Conservation (phyloP, 2,797 vertebrate genomes). For the Arnoldichthys spilopterus region DNA sequence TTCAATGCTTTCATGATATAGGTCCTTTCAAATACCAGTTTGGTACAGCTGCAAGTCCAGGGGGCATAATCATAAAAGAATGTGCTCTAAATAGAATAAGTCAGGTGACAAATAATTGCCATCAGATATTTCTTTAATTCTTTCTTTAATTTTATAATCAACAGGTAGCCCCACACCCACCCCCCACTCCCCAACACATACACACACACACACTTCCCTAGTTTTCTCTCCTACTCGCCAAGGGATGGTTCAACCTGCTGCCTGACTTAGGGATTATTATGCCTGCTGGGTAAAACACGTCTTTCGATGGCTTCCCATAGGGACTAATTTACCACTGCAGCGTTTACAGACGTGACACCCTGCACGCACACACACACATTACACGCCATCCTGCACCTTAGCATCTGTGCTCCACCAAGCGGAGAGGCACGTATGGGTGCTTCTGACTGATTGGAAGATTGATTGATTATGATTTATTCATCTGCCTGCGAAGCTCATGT, state of each 20-base stretch:
- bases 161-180: conserved; percentile 8
- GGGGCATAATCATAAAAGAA: too few relatives aligned
- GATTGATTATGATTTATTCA: conserved; percentile 69
- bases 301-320: conserved; percentile 56
- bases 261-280: conserved; percentile 56
- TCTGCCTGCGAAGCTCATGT: conserved; percentile 53
- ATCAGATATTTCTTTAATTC: too few relatives aligned
- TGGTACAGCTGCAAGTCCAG: background rate
- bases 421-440: conserved; percentile 23
- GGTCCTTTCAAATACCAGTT: background rate
- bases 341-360: conserved; percentile 53
- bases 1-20: too few relatives aligned
- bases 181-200: too few relatives aligned
- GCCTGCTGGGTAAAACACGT: conserved; percentile 57
- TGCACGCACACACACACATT: conserved; percentile 23
- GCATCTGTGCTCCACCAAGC: conserved; percentile 36
- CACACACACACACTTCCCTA: background rate
- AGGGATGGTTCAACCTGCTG: conserved; percentile 50
- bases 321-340: conserved; percentile 66
- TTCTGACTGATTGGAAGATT: conserved; percentile 65
- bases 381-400: conserved; percentile 49
- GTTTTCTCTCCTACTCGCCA: conserved; percentile 14
- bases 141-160: conserved; percentile 3
- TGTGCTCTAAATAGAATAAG: too few relatives aligned
- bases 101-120: background rate